Evolutionary conservation across 2,797 vertebrate species (phyloP).

Genomic region (Falco biarmicus): DNA sequence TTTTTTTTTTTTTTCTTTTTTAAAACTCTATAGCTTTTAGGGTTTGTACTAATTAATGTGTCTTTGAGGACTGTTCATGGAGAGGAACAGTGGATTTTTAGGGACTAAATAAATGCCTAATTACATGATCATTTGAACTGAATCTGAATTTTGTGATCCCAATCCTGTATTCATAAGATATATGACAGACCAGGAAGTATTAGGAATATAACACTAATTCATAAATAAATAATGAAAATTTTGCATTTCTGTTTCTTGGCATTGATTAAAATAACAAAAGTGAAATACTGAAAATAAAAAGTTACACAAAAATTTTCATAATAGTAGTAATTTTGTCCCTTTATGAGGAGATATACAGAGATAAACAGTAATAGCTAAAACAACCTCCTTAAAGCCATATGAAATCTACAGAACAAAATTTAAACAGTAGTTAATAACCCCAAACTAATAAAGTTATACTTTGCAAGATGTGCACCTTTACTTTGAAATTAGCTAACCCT

Average conservation of each 20-base stretch:
- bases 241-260: background rate
- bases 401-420: conserved; percentile 24
- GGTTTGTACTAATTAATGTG: background rate
- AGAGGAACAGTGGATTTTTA: background rate
- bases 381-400: background rate
- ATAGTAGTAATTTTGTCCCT: background rate
- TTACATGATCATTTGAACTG: background rate
- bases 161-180: background rate
- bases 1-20: background rate
- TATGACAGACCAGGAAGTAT: background rate
- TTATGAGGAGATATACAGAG: background rate
- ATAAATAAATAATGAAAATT: background rate
- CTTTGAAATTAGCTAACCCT: background rate
- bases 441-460: conserved; percentile 49
- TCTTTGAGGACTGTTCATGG: background rate
- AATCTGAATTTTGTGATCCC: background rate
- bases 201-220: background rate
- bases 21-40: background rate
- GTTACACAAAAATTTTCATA: background rate
- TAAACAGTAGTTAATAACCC: conserved; percentile 45
- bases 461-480: conserved; percentile 46
- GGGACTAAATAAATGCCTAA: background rate
- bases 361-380: background rate
- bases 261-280: conserved; percentile 2
- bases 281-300: background rate